Evolutionary conservation across 1,140 invertebrate species (phyloP), one percentile per base, ranked within the genome.

Genomic region (Ostrea edulis): DNA sequence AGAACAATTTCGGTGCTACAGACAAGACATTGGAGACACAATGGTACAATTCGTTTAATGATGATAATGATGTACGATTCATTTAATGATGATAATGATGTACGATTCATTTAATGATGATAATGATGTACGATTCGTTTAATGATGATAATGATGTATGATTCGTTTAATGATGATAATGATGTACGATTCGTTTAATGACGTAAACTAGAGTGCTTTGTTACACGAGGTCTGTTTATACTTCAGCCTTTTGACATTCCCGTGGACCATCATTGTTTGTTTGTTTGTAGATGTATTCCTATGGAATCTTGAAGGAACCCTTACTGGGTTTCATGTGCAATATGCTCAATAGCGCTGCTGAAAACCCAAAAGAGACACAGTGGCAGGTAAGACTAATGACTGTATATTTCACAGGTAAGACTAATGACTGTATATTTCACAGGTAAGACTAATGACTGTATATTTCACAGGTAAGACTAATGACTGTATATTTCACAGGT

Each of bases 11-110:
- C 95, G 98, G 11, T 98, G 98, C 95, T 99, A 99, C 93, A 95
- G 98, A 84, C 98, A 98, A 95, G 98, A 99, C 91, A 97, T 98
- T 77, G 97, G 97, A 0, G 98, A 99, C 94, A 98, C 97, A 35
- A 96, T 98, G 93, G 97, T 97, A 93, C 85, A 83, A 85, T 54
- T 14, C 25, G n/a, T 84, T 0, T 84, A 44, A 52, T 71, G n/a
- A 84, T 82, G 53, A 29, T 81, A 8, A 17, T 85, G 54, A 85
- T 55, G n/a, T 87, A 71, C 52, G 5, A 71, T 29, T n/a, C n/a
- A n/a, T n/a, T n/a, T n/a, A n/a, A n/a, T n/a, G n/a, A n/a, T n/a
- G n/a, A n/a, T n/a, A n/a, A n/a, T n/a, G n/a, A n/a, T n/a, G 97
- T 97, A 93, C 85, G 86, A 85, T 54, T 14, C 25, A 44, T 84